Percentiles rank a stretch among this genome's conserved stretches.
These are phyloP conservation scores for Luidia sarsii DNA, from an alignment of 53 echinoderm and acorn worm species.

Conservation along the genomic window DNA sequence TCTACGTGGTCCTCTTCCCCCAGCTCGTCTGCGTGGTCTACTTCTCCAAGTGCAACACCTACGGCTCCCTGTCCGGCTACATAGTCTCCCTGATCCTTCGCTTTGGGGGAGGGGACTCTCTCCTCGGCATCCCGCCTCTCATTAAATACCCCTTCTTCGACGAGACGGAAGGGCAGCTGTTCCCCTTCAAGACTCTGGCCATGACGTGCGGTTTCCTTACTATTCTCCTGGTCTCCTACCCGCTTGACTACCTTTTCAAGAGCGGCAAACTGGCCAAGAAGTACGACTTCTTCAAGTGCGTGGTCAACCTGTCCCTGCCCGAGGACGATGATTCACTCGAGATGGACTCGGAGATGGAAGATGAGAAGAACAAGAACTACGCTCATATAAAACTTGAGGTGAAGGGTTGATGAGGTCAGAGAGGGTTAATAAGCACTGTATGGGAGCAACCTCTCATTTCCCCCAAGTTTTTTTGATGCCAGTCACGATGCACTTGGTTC, in stretches of 20 bases:
- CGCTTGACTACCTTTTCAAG: conserved; percentile 59
- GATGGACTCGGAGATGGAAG: no score
- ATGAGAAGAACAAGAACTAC: no score
- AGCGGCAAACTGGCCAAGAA: conserved; percentile 39
- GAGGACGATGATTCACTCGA: no score
- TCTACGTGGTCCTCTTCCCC: conserved; percentile 92
- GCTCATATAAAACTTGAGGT: no score
- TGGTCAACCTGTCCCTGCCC: conserved; percentile 49
- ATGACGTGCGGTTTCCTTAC: conserved; percentile 73
- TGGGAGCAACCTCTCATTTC: no score
- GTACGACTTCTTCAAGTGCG: conserved; percentile 71
- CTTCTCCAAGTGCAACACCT: conserved; percentile 73
- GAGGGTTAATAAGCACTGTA: no score
- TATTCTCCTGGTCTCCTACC: conserved; percentile 69
- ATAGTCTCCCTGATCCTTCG: conserved; percentile 64
- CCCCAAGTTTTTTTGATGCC: no score
- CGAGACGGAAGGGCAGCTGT: conserved; percentile 67
- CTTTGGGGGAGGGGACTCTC: conserved; percentile 57
- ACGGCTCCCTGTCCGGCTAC: conserved; percentile 66
- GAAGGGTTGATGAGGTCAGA: no score
- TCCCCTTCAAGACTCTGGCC: conserved; percentile 81
- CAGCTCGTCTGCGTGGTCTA: conserved; percentile 94
- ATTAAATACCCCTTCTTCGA: conserved; percentile 78
- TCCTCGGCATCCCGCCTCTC: conserved; percentile 62
- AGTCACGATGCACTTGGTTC: no score